These are phyloP conservation scores for Plutella xylostella DNA, from an alignment of 2,888 invertebrate species.

Conservation along the genomic window DNA sequence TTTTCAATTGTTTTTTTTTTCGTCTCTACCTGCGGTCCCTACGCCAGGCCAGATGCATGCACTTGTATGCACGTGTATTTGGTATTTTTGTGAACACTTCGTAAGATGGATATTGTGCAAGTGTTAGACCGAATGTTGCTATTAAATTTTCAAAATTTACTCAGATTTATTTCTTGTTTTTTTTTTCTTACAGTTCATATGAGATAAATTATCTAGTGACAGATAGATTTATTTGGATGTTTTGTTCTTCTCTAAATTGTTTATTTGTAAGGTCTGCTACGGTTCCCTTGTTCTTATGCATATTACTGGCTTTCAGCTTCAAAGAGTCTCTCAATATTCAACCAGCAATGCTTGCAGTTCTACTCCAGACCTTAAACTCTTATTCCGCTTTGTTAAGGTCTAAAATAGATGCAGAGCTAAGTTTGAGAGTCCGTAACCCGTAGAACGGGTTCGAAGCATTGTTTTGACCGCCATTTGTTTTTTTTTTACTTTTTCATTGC, in stretches of 20 bases:
- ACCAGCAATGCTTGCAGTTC: not conserved
- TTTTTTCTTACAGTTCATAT: no score
- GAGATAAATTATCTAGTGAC: no score
- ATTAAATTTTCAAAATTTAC: no score
- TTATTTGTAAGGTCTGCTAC: no score
- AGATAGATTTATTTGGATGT: no score
- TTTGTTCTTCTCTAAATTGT: no score
- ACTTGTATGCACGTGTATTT: constrained; percentile 29
- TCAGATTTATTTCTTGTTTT: no score
- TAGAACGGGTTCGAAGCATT: constrained; percentile 17
- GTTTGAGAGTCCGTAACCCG: constrained; percentile 11
- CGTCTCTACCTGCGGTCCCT: constrained; percentile 39
- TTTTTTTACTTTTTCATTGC: constrained; percentile 12
- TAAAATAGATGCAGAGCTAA: not conserved
- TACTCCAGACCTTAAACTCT: not conserved
- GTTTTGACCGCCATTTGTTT: constrained; percentile 13
- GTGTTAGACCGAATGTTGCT: no score
- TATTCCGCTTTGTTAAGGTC: not conserved
- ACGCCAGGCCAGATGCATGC: constrained; percentile 28
- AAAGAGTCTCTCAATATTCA: no score
- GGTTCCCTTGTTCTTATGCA: constrained; percentile 2
- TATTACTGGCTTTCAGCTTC: constrained; percentile 1
- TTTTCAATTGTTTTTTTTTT: constrained; percentile 37
- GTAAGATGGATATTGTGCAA: not conserved
- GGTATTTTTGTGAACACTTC: constrained; percentile 9